Percentiles rank a stretch among this genome's conserved stretches.
Conservation (phyloP, 2,113 vertebrate genomes). For the Taxidea taxus region DNA sequence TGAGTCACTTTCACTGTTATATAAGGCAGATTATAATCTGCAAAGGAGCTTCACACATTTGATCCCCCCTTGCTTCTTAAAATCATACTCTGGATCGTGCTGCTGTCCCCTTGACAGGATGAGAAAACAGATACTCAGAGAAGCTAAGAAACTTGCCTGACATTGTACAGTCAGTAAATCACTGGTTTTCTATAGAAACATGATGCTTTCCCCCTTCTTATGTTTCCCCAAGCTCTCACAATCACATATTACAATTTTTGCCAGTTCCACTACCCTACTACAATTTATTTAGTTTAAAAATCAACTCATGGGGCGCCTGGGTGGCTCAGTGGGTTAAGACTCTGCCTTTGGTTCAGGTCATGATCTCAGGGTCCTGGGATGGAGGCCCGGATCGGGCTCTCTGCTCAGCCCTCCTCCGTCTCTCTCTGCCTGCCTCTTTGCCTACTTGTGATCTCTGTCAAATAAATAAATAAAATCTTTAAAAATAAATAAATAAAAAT, state of each 20-base stretch:
- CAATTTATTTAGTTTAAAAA: not conserved
- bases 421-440: no score
- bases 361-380: no score
- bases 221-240: not conserved
- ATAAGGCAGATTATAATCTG: not conserved
- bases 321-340: no score
- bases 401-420: no score
- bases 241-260: not conserved
- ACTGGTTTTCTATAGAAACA: constrained; percentile 24
- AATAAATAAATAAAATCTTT: no score
- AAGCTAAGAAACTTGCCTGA: not conserved
- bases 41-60: not conserved
- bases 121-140: not conserved
- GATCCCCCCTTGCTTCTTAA: not conserved
- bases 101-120: not conserved
- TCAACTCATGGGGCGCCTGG: no score
- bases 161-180: not conserved
- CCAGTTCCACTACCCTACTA: not conserved
- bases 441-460: no score
- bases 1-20: not conserved
- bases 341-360: no score
- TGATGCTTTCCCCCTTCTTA: not conserved
- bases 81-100: not conserved
- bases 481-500: no score
- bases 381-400: no score